Percentiles rank a stretch among this genome's conserved stretches.
Conservation (phyloP, 2,113 vertebrate genomes). For the Oceanites oceanicus region DNA sequence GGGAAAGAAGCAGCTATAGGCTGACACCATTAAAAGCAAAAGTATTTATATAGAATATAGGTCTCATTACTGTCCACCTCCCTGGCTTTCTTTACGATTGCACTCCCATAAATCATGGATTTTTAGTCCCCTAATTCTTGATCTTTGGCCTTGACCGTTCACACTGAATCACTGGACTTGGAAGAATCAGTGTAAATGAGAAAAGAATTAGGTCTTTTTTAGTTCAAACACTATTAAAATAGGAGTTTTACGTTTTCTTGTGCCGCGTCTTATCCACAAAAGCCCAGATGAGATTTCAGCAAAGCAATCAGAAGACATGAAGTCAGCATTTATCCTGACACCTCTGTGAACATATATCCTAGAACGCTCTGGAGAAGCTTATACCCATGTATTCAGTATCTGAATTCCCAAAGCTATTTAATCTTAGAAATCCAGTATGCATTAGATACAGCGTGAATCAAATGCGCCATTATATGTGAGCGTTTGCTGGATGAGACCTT, state of each 20-base stretch:
- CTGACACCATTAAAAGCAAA: neutral
- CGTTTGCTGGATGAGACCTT: neutral
- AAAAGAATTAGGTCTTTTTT: neutral
- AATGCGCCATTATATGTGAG: rapidly evolving
- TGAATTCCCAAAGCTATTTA: rapidly evolving
- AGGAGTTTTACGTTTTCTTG: neutral
- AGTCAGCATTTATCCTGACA: neutral
- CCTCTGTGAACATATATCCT: rapidly evolving
- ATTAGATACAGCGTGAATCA: neutral
- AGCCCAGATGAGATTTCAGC: neutral
- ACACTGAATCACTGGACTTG: neutral
- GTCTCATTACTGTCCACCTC: neutral
- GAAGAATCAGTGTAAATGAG: neutral
- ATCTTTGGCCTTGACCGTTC: neutral
- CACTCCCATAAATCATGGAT: neutral
- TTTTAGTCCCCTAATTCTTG: neutral
- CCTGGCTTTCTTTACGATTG: neutral
- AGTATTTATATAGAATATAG: neutral
- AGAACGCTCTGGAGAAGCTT: rapidly evolving
- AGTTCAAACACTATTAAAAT: neutral
- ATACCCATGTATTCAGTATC: rapidly evolving
- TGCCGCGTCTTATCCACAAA: neutral
- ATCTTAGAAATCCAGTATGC: neutral
- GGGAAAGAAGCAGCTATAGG: neutral
- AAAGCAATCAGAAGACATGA: neutral